Percentiles rank a stretch among this genome's conserved stretches.
phyloP scores from a whole-genome alignment of 2,888 invertebrate genomes.

The Hipparchia sbordonii region DNA sequence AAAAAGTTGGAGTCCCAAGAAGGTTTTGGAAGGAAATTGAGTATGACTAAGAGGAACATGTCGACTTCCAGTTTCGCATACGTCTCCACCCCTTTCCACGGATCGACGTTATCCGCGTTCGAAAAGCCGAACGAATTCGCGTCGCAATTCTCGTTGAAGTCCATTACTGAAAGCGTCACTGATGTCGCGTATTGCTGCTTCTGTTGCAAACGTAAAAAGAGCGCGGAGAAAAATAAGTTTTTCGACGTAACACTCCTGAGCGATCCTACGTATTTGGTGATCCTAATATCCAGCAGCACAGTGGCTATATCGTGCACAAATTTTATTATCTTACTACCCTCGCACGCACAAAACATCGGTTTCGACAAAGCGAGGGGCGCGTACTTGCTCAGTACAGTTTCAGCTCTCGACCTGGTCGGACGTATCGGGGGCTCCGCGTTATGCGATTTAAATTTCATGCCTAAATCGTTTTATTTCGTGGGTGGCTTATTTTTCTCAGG shows the following conservation, averaged over 20 bases:
- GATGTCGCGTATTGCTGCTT: constrained; percentile 75
- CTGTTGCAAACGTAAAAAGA: constrained; percentile 65
- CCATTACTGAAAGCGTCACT: constrained; percentile 83
- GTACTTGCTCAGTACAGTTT: constrained; percentile 89
- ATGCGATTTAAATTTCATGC: constrained; percentile 89
- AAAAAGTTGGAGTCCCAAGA: constrained; percentile 71
- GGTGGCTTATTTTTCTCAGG: constrained; percentile 91
- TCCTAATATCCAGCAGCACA: constrained; percentile 91
- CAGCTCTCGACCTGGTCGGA: constrained; percentile 91
- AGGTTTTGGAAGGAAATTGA: constrained; percentile 60
- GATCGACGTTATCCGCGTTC: constrained; percentile 89
- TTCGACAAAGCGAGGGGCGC: constrained; percentile 89
- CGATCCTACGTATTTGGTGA: constrained; percentile 91
- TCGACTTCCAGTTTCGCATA: constrained; percentile 93
- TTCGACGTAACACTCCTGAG: constrained; percentile 88
- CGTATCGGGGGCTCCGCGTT: constrained; percentile 93
- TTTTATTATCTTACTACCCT: constrained; percentile 91
- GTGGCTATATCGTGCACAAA: constrained; percentile 95
- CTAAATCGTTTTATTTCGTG: constrained; percentile 91
- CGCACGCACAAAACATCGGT: constrained; percentile 87
- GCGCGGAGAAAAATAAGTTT: constrained; percentile 82
- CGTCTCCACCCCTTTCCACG: constrained; percentile 92
- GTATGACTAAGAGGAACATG: constrained; percentile 84
- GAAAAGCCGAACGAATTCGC: constrained; percentile 90
- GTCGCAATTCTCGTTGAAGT: constrained; percentile 89